These are phyloP conservation scores for Acronicta psi DNA, from an alignment of 2,888 invertebrate species.

Conservation along the genomic window DNA sequence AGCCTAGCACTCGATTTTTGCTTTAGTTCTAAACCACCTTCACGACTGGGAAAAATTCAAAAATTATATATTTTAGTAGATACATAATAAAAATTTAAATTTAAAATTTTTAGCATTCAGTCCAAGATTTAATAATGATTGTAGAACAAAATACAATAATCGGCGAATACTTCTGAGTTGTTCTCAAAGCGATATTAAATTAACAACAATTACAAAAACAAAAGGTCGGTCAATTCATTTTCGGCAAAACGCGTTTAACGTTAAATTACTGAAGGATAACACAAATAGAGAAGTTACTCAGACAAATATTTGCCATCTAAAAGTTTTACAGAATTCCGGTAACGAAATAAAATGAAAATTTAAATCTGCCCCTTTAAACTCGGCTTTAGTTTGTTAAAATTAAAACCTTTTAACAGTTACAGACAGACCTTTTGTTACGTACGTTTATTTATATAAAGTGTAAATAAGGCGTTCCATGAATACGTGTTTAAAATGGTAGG, in stretches of 20 bases:
- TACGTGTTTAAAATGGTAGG: neutral
- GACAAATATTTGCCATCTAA: slow-evolving; percentile 69
- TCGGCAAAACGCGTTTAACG: slow-evolving; percentile 41
- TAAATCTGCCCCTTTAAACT: slow-evolving; percentile 58
- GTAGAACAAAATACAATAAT: slow-evolving; percentile 14
- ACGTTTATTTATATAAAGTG: slow-evolving; percentile 51
- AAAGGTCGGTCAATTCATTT: slow-evolving; percentile 34
- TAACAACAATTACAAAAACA: slow-evolving; percentile 42
- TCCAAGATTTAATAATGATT: neutral
- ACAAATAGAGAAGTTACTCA: slow-evolving; percentile 65
- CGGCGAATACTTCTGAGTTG: slow-evolving; percentile 15
- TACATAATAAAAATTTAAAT: too few species aligned
- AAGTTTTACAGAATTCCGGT: slow-evolving; percentile 65
- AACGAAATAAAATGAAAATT: slow-evolving; percentile 68
- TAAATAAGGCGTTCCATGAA: slow-evolving; percentile 21
- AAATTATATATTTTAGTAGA: too few species aligned
- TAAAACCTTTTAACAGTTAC: slow-evolving; percentile 57
- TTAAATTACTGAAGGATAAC: slow-evolving; percentile 58
- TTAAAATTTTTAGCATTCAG: neutral
- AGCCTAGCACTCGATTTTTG: too few species aligned
- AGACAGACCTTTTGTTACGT: slow-evolving; percentile 56
- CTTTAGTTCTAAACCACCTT: too few species aligned
- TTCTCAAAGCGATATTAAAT: slow-evolving; percentile 39
- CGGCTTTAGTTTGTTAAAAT: slow-evolving; percentile 60
- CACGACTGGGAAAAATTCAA: too few species aligned